Evolutionary conservation across 2,888 invertebrate genomes (phyloP), one percentile per base, ranked within the genome.

Genomic region (Leucania comma): DNA sequence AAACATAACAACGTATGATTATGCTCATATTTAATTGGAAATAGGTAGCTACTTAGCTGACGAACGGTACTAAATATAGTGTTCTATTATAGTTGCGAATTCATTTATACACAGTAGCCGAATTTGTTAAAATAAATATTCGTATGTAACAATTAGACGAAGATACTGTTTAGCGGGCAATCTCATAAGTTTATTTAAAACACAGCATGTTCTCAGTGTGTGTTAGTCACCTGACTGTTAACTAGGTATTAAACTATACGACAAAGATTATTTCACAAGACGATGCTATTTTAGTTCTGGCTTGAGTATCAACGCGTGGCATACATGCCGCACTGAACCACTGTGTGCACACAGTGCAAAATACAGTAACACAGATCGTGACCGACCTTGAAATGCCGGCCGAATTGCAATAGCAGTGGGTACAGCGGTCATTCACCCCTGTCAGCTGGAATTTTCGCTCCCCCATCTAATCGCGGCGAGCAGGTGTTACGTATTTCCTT

Each of bases 251-350:
- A 86, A 84, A 82, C 84, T 66, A 80, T 81, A 84, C 84, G 85
- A 83, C 77, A 78, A 75, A 78, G 79, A 75, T 82, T 74, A 91
- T 91, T 90, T 90, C 90, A 87, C 91, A 90, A 90, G 93, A 92
- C 90, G 90, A 78, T 79, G 90, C 94, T 95, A 95, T 95, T 95
- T 95, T 88, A 82, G 93, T 91, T 87, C 93, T 94, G 93, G 94
- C 93, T 88, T 85, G 82, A 85, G 88, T 86, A 86, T 87, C 87
- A 85, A 87, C 88, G 82, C 87, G 75, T 75, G 61, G 75, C 77
- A 80, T 74, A 72, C 72, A 79, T 75, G 84, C 86, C 88, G 72
- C 86, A 83, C 81, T 75, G 76, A 85, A 71, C 77, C 64, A 78
- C 81, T 81, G 76, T 86, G 84, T 83, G 81, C 84, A 85, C 78